phyloP scores from a whole-genome alignment of 1,140 invertebrate genomes.

The Psilanteris sp. region DNA sequence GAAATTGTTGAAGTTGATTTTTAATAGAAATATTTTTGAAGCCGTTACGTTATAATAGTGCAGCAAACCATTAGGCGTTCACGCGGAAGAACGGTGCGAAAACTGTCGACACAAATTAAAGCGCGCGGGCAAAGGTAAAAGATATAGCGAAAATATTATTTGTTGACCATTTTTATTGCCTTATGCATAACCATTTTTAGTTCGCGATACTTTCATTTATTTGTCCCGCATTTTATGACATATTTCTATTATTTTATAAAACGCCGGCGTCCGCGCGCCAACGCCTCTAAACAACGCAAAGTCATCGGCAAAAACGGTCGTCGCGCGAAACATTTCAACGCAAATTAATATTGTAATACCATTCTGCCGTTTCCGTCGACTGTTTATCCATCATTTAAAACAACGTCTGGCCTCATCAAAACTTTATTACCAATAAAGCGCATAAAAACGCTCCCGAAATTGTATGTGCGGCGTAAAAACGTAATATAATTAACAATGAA shows the following conservation, averaged over 20 bases:
- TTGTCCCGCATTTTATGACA: constrained; percentile 3
- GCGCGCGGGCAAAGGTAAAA: not conserved
- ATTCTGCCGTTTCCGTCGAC: constrained; percentile 10
- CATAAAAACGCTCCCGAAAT: constrained; percentile 36
- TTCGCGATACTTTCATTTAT: constrained; percentile 10
- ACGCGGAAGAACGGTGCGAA: too few relatives aligned
- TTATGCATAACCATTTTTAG: not conserved
- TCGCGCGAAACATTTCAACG: constrained; percentile 4
- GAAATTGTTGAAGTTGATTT: too few relatives aligned
- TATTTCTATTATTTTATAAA: constrained; percentile 16
- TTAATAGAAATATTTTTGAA: too few relatives aligned
- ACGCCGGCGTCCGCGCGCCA: not conserved
- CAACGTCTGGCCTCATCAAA: constrained; percentile 44
- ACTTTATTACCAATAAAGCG: constrained; percentile 52
- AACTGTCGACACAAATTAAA: constrained; percentile 6
- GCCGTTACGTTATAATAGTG: too few relatives aligned
- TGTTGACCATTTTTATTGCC: too few relatives aligned
- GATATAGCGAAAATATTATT: too few relatives aligned
- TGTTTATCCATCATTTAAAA: constrained; percentile 47
- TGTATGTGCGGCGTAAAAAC: constrained; percentile 52
- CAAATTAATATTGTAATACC: constrained; percentile 15
- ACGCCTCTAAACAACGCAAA: not conserved
- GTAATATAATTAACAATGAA: constrained; percentile 60
- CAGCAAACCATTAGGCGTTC: too few relatives aligned
- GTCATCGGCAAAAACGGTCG: constrained; percentile 3